phyloP scores from a whole-genome alignment of 2,113 vertebrate genomes.

The Mustelus asterias region DNA sequence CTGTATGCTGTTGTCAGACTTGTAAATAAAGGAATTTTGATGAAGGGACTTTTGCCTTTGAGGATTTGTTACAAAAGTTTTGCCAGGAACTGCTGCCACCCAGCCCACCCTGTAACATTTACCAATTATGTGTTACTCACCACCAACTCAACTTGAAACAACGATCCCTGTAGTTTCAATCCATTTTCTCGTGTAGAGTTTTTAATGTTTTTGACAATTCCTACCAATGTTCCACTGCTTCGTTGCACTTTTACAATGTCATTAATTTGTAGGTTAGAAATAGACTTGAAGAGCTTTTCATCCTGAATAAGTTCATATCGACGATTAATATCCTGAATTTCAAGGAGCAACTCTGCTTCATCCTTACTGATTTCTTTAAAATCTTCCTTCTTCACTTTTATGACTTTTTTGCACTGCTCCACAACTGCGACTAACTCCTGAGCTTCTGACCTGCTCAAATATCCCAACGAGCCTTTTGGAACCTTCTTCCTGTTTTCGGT shows the following conservation, averaged over 20 bases:
- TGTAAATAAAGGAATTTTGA: no score
- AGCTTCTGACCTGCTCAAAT: conserved; percentile 48
- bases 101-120: not conserved
- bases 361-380: conserved; percentile 52
- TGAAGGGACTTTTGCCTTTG: no score
- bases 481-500: conserved; percentile 54
- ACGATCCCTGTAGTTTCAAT: not conserved
- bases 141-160: conserved; percentile 5
- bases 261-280: conserved; percentile 55
- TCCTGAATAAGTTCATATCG: conserved; percentile 59
- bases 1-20: no score
- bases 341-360: conserved; percentile 64
- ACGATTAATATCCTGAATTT: conserved; percentile 45
- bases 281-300: conserved; percentile 58
- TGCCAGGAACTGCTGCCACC: not conserved
- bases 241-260: conserved; percentile 58
- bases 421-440: conserved; percentile 49
- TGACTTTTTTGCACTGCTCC: not conserved
- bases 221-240: conserved; percentile 53
- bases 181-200: not conserved
- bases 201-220: conserved; percentile 51
- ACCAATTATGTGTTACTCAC: not conserved
- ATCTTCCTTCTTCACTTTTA: conserved; percentile 48
- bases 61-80: not conserved
- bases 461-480: conserved; percentile 55